Percentiles rank a stretch among this genome's conserved stretches.
These are phyloP conservation scores for Sminthopsis crassicaudata DNA, from an alignment of 2,113 vertebrate species.

Conservation along the genomic window DNA sequence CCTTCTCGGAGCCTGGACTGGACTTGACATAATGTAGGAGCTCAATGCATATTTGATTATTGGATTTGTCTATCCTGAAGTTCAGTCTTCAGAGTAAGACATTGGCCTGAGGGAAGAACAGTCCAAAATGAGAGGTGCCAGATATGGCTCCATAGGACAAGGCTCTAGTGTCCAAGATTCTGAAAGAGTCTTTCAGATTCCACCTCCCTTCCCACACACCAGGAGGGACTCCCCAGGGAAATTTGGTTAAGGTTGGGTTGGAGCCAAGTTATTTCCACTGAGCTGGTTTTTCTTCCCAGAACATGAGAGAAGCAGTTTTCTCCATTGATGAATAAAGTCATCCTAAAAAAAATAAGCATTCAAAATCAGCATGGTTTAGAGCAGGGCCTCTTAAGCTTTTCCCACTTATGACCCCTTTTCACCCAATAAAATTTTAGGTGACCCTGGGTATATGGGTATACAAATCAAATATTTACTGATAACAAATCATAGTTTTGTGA, in stretches of 20 bases:
- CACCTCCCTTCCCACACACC: not conserved
- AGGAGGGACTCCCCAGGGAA: not conserved
- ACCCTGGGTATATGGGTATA: too few relatives aligned
- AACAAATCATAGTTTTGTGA: too few relatives aligned
- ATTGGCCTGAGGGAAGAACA: not conserved
- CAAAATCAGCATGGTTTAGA: not conserved
- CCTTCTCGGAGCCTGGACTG: not conserved
- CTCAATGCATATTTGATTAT: not conserved
- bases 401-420: too few relatives aligned
- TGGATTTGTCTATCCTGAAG: not conserved
- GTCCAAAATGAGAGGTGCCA: not conserved
- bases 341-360: not conserved
- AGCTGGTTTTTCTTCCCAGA: not conserved
- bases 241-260: not conserved
- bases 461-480: too few relatives aligned
- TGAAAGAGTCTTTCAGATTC: not conserved
- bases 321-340: not conserved
- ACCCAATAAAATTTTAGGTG: too few relatives aligned
- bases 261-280: not conserved
- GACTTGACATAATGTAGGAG: not conserved
- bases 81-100: not conserved
- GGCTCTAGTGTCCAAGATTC: not conserved
- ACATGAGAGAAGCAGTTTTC: not conserved
- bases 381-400: not conserved
- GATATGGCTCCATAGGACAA: not conserved